phyloP scores from a whole-genome alignment of 2,797 vertebrate genomes.

The Arrhamphus sclerolepis region DNA sequence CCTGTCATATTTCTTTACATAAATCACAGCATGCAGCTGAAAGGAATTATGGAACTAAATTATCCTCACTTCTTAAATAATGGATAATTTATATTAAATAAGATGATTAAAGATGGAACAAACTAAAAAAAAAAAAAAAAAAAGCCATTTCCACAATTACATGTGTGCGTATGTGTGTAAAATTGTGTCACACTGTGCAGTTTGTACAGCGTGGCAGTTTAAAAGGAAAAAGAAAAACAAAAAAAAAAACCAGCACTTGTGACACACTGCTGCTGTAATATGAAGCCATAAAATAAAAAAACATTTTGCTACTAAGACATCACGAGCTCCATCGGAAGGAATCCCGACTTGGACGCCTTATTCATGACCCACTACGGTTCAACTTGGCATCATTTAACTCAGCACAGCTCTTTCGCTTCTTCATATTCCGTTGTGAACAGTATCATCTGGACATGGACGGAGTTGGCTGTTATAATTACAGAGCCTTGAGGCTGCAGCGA shows the following conservation, averaged over 20 bases:
- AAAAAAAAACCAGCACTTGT: background rate
- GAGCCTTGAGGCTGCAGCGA: background rate
- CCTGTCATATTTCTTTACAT: too few species aligned
- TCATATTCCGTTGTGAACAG: conserved; percentile 5
- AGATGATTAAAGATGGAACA: too few species aligned
- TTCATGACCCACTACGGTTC: too few species aligned
- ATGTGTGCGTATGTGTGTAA: too few species aligned
- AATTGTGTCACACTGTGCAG: too few species aligned
- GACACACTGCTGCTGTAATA: background rate
- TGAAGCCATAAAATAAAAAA: background rate
- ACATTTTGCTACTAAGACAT: too few species aligned
- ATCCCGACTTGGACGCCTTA: background rate
- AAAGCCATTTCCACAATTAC: background rate
- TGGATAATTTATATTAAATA: too few species aligned
- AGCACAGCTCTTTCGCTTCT: background rate
- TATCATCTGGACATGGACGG: background rate
- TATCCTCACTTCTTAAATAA: too few species aligned
- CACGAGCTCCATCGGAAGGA: too few species aligned
- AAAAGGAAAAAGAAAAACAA: too few species aligned
- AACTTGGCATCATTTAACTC: background rate
- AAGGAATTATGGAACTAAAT: too few species aligned
- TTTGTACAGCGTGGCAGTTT: background rate
- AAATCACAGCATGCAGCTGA: too few species aligned
- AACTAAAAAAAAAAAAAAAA: background rate
- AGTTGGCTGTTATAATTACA: background rate